Conservation (phyloP, 1,140 invertebrate species). For the Drosophila albomicans region DNA sequence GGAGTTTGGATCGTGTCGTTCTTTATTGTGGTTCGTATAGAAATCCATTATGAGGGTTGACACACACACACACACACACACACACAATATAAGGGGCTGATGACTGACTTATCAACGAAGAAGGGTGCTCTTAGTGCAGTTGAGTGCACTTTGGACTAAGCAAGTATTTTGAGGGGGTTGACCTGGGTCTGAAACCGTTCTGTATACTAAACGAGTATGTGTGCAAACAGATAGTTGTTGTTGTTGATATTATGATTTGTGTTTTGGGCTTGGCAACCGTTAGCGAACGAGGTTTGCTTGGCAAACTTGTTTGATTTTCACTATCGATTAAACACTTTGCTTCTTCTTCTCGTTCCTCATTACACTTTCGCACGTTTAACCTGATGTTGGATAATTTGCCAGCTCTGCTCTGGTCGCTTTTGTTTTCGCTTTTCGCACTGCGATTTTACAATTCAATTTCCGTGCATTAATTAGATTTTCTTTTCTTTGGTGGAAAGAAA, state of each 20-base stretch:
- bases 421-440: conserved; percentile 51
- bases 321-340: conserved; percentile 78
- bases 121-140: conserved; percentile 29
- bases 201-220: background rate
- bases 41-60: conserved; percentile 73
- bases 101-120: conserved; percentile 6
- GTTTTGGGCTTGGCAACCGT: conserved; percentile 39
- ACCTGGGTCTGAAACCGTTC: conserved; percentile 56
- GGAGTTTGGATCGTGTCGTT: conserved; percentile 48
- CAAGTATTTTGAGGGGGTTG: conserved; percentile 30
- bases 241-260: conserved; percentile 39
- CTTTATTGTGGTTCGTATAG: conserved; percentile 65
- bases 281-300: conserved; percentile 2
- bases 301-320: conserved; percentile 58
- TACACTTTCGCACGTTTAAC: conserved; percentile 56
- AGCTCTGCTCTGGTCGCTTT: conserved; percentile 15
- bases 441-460: conserved; percentile 60
- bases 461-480: conserved; percentile 48
- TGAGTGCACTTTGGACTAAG: conserved; percentile 49
- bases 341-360: conserved; percentile 30
- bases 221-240: conserved; percentile 5
- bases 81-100: conserved; percentile 11
- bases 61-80: conserved; percentile 1
- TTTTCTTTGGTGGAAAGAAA: conserved; percentile 15
- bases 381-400: conserved; percentile 49